These are phyloP conservation scores for Mirounga angustirostris DNA, from an alignment of 2,113 vertebrate species.

Conservation along the genomic window DNA sequence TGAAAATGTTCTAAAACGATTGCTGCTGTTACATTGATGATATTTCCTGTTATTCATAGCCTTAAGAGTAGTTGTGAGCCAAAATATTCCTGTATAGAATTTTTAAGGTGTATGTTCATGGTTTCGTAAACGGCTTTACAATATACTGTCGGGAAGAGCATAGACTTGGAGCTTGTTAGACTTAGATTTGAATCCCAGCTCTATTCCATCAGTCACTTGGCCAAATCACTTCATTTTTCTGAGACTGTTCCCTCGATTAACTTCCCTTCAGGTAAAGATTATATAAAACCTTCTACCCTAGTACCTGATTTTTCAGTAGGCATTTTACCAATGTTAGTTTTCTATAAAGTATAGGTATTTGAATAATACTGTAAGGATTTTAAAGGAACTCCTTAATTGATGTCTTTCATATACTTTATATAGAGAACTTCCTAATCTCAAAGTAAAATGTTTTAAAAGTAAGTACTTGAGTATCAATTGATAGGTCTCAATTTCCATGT, in stretches of 20 bases:
- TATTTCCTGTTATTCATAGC: neutral
- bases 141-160: neutral
- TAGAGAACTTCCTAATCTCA: neutral
- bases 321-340: constrained; percentile 18
- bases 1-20: constrained; percentile 40
- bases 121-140: constrained; percentile 31
- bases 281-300: neutral
- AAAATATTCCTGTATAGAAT: neutral
- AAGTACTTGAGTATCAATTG: neutral
- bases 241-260: neutral
- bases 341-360: neutral
- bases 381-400: neutral
- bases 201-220: neutral
- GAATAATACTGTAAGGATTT: neutral
- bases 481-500: neutral
- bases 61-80: neutral
- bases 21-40: constrained; percentile 24
- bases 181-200: constrained; percentile 10
- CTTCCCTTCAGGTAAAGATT: constrained; percentile 35
- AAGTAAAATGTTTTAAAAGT: constrained; percentile 38
- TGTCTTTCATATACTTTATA: neutral
- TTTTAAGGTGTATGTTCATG: constrained; percentile 18
- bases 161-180: constrained; percentile 30
- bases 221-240: constrained; percentile 8
- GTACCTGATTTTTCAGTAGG: constrained; percentile 32